These are phyloP conservation scores for Semicossyphus pulcher DNA, from an alignment of 2,113 vertebrate genomes.

Conservation along the genomic window DNA sequence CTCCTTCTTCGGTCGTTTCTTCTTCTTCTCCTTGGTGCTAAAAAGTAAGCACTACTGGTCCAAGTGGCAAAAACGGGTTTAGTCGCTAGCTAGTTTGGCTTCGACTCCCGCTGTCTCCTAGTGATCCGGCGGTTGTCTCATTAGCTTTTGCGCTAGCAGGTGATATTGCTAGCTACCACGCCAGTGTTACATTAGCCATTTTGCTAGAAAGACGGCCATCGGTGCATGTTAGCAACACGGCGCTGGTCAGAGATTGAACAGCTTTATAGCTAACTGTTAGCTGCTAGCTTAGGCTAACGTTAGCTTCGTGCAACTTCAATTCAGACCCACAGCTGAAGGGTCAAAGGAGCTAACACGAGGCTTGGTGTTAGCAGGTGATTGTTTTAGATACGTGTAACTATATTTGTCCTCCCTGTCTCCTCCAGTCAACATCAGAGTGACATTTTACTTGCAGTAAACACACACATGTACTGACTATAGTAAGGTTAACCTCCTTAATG, in stretches of 20 bases:
- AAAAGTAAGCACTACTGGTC: slow-evolving; percentile 64
- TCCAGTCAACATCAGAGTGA: background rate
- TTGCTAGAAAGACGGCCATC: slow-evolving; percentile 69
- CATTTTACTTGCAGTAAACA: background rate
- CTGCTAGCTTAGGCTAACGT: background rate
- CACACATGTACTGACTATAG: background rate
- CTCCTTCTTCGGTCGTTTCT: slow-evolving; percentile 74
- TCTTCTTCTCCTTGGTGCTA: slow-evolving; percentile 61
- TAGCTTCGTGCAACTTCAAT: background rate
- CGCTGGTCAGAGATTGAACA: slow-evolving; percentile 4
- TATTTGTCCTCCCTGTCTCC: background rate
- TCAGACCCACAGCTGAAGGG: background rate
- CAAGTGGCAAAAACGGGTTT: slow-evolving; percentile 48
- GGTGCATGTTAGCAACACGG: slow-evolving; percentile 39
- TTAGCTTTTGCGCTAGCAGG: slow-evolving; percentile 32
- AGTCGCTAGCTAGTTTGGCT: slow-evolving; percentile 12
- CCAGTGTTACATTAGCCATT: slow-evolving; percentile 40
- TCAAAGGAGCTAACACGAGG: background rate
- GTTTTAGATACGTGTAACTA: background rate
- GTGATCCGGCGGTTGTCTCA: background rate
- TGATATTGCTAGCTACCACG: slow-evolving; percentile 16
- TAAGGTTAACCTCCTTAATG: background rate
- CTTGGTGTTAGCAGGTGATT: background rate
- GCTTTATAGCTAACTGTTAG: slow-evolving; percentile 8
- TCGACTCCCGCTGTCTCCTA: background rate